Conservation (phyloP, 2,888 invertebrate genomes). For the Standfussiana lucernea region DNA sequence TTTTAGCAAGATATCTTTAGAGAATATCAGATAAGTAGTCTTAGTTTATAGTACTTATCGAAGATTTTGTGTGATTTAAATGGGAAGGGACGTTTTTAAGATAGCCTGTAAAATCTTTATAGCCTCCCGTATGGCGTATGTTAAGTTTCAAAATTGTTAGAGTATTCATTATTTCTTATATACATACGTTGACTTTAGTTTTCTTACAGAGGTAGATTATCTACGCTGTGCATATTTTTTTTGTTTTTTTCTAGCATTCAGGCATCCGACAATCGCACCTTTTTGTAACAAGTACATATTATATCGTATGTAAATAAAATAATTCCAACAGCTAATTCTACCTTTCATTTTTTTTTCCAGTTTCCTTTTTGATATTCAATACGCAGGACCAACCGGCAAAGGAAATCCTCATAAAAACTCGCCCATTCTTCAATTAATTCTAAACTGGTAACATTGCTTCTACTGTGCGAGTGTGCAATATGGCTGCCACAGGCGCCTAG, state of each 20-base stretch:
- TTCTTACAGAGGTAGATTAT: constrained; percentile 18
- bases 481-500: constrained; percentile 21
- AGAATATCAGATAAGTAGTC: constrained; percentile 52
- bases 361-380: constrained; percentile 25
- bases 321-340: background rate
- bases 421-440: constrained; percentile 43
- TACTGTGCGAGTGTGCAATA: constrained; percentile 20
- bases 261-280: background rate
- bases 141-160: constrained; percentile 16
- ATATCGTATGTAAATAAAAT: constrained; percentile 1
- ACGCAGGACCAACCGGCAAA: constrained; percentile 17
- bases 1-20: constrained; percentile 43
- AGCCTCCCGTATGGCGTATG: constrained; percentile 8
- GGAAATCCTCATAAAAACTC: constrained; percentile 50
- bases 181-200: background rate
- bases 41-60: constrained; percentile 43
- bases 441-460: constrained; percentile 48
- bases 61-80: constrained; percentile 49
- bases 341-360: constrained; percentile 6
- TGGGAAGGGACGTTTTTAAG: constrained; percentile 35
- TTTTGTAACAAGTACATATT: background rate
- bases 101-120: constrained; percentile 25
- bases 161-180: constrained; percentile 14
- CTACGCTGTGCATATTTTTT: background rate
- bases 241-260: background rate